Percentiles rank a stretch among this genome's conserved stretches.
Evolutionary conservation across 2,113 vertebrate genomes (phyloP).

Genomic region (Poeciliopsis prolifica): DNA sequence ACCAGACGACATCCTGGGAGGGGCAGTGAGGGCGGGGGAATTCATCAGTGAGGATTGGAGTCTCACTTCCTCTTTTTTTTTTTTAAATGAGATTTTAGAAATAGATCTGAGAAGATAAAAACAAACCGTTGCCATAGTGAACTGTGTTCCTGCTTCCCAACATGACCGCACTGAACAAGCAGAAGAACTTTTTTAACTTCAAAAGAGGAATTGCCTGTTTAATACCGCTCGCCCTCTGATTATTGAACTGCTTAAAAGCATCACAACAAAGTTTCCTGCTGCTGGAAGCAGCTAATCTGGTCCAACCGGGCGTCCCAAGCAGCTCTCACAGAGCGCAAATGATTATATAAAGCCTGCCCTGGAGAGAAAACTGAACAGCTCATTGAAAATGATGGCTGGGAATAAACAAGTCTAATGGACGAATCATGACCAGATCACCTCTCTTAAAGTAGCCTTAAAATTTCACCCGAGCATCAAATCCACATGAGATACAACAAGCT

Average conservation of each 20-base stretch:
- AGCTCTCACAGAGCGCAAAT: background rate
- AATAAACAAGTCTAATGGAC: constrained; percentile 33
- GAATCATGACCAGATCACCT: background rate
- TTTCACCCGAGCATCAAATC: constrained; percentile 13
- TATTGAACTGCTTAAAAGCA: background rate
- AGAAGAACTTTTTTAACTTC: background rate
- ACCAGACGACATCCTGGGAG: constrained; percentile 67
- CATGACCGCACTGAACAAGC: background rate
- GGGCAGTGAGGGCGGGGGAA: constrained; percentile 21
- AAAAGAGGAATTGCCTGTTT: constrained; percentile 14
- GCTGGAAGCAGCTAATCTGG: constrained; percentile 6
- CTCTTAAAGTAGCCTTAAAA: constrained; percentile 4
- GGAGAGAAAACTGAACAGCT: constrained; percentile 22
- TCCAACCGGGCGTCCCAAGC: background rate
- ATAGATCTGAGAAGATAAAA: background rate
- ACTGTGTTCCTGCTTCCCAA: background rate
- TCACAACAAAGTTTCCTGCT: background rate
- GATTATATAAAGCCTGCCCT: background rate
- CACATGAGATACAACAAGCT: constrained; percentile 22
- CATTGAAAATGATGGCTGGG: constrained; percentile 9
- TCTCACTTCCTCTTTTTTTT: constrained; percentile 39
- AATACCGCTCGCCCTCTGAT: background rate
- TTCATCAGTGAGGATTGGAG: constrained; percentile 7
- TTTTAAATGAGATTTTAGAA: constrained; percentile 13
- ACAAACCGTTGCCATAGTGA: constrained; percentile 15